phyloP scores from a whole-genome alignment of 2,113 vertebrate species.

The Macquaria ambigua region DNA sequence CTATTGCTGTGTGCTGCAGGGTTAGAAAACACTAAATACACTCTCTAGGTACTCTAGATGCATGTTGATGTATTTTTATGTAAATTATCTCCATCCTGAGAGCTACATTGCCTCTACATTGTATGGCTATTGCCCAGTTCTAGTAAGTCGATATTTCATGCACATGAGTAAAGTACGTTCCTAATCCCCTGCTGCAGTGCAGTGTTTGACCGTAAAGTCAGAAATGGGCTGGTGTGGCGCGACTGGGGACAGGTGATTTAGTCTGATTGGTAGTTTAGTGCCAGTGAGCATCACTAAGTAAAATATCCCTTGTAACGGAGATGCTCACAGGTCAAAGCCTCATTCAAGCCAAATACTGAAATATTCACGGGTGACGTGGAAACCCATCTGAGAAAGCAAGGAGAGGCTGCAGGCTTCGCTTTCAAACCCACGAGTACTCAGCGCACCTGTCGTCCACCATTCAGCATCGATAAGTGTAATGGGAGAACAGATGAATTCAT shows the following conservation, averaged over 20 bases:
- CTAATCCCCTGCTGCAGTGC: too few species aligned
- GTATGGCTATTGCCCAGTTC: conserved; percentile 4
- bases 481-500: conserved; percentile 71
- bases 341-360: conserved; percentile 48
- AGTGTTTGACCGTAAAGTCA: conserved; percentile 20
- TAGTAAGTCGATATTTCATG: conserved; percentile 2
- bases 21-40: conserved; percentile 3
- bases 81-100: neutral
- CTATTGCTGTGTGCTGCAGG: conserved; percentile 21
- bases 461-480: conserved; percentile 62
- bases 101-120: conserved; percentile 6
- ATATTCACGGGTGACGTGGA: conserved; percentile 63
- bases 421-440: conserved; percentile 31
- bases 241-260: neutral
- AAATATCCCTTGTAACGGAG: conserved; percentile 62
- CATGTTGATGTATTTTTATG: conserved; percentile 29
- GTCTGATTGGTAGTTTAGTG: conserved; percentile 33
- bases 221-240: neutral
- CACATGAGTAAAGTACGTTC: neutral
- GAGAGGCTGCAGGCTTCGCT: conserved; percentile 47
- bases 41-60: neutral
- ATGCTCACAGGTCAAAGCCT: conserved; percentile 33
- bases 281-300: conserved; percentile 32
- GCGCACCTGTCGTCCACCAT: conserved; percentile 44
- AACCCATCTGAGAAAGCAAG: conserved; percentile 44